These are phyloP conservation scores for Leptestheria dahalacensis DNA, from an alignment of 1,140 invertebrate genomes.

Conservation along the genomic window DNA sequence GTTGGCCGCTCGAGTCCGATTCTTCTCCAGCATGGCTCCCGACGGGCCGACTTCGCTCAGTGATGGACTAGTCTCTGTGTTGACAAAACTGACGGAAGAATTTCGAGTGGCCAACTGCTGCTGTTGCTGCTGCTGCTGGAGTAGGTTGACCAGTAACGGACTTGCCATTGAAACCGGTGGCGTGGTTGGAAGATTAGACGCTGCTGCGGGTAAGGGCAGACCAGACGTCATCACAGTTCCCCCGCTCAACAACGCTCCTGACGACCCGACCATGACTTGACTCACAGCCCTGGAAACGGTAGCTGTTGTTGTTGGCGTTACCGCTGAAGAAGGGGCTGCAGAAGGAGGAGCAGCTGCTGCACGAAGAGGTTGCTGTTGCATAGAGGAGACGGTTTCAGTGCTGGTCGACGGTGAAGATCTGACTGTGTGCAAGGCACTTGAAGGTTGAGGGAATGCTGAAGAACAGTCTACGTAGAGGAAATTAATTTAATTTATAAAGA, in stretches of 20 bases:
- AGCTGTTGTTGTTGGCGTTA: not conserved
- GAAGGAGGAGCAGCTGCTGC: not conserved
- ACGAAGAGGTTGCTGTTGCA: not conserved
- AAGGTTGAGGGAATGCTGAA: not conserved
- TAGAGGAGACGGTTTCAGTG: not conserved
- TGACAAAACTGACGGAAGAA: not conserved
- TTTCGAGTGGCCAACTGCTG: too few species aligned
- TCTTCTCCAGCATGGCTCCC: not conserved
- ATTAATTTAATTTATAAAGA: too few species aligned
- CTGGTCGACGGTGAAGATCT: not conserved
- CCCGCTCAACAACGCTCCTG: not conserved
- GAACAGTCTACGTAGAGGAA: too few species aligned
- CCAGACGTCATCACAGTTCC: not conserved
- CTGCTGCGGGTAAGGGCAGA: not conserved
- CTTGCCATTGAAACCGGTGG: slow-evolving; percentile 4
- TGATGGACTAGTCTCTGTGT: not conserved
- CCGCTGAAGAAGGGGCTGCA: not conserved
- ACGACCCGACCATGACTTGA: not conserved
- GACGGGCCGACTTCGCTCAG: not conserved
- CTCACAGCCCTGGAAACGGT: not conserved
- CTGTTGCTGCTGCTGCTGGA: slow-evolving; percentile 15
- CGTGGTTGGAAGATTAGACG: slow-evolving; percentile 1
- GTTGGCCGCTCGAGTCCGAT: not conserved
- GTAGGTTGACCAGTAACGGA: slow-evolving; percentile 11
- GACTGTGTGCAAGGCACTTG: slow-evolving; percentile 11